These are phyloP conservation scores for Adelges cooleyi DNA, from an alignment of 1,140 invertebrate species.

Conservation along the genomic window DNA sequence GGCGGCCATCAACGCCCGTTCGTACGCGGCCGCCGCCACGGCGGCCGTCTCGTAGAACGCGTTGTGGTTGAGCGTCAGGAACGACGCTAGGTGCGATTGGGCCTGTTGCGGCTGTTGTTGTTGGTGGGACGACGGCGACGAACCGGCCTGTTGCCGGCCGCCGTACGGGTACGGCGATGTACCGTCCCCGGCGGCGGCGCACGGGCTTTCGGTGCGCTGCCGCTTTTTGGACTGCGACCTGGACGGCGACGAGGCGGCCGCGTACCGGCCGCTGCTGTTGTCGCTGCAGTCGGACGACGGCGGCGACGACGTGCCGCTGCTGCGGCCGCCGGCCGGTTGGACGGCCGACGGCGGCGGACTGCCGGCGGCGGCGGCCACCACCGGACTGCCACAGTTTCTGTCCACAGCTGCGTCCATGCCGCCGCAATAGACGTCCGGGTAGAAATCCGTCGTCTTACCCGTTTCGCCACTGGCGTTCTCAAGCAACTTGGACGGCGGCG, in stretches of 20 bases:
- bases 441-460: not conserved
- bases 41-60: conserved; percentile 14
- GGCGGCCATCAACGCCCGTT: conserved; percentile 8
- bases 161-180: not conserved
- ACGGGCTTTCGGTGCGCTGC: conserved; percentile 15
- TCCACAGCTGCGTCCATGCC: not conserved
- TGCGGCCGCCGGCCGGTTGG: not conserved
- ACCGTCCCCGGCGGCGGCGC: not conserved
- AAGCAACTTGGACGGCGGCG: conserved; percentile 77
- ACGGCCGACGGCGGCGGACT: not conserved
- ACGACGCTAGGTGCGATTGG: conserved; percentile 1
- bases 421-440: not conserved
- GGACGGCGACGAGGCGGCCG: not conserved
- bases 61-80: not conserved
- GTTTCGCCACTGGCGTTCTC: conserved; percentile 44
- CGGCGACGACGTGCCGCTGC: not conserved
- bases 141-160: not conserved
- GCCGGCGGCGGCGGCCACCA: not conserved
- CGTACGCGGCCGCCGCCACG: conserved; percentile 10
- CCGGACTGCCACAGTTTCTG: conserved; percentile 1
- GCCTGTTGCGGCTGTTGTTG: not conserved
- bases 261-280: not conserved
- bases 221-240: not conserved
- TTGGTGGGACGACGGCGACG: not conserved
- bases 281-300: conserved; percentile 8